These are phyloP conservation scores for Abrostola triplasia DNA, from an alignment of 2,888 invertebrate species.

Conservation along the genomic window DNA sequence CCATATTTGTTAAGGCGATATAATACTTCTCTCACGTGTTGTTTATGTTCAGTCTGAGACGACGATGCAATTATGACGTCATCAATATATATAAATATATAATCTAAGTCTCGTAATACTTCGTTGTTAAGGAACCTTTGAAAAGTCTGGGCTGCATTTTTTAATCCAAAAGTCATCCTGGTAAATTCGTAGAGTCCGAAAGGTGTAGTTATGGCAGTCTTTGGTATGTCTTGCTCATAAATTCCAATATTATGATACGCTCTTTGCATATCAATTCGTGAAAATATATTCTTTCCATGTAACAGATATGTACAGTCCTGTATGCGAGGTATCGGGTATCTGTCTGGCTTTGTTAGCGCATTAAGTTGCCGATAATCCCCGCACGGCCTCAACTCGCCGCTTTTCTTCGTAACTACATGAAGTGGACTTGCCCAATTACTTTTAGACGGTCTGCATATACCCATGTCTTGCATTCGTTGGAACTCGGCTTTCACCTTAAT, in stretches of 20 bases:
- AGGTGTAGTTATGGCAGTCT: too few species aligned
- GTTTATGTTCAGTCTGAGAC: neutral
- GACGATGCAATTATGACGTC: neutral
- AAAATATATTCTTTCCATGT: conserved; percentile 2
- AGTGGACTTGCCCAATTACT: conserved; percentile 51
- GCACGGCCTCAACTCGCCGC: conserved; percentile 30
- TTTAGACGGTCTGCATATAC: conserved; percentile 39
- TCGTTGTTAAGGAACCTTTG: too few species aligned
- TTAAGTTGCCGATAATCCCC: conserved; percentile 10
- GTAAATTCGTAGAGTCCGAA: too few species aligned
- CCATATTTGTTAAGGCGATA: conserved; percentile 10
- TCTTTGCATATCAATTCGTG: conserved; percentile 1
- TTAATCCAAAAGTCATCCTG: too few species aligned
- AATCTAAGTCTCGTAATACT: conserved; percentile 3
- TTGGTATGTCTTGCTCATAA: too few species aligned
- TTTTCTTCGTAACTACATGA: conserved; percentile 51
- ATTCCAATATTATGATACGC: too few species aligned
- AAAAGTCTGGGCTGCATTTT: too few species aligned
- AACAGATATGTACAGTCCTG: conserved; percentile 5
- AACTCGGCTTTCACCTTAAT: conserved; percentile 11
- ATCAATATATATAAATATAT: neutral
- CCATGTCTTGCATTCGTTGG: conserved; percentile 26
- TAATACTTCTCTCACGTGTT: conserved; percentile 3
- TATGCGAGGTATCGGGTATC: conserved; percentile 9
- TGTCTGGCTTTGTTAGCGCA: conserved; percentile 9